Conservation (phyloP, 37 sponge, comb jelly and placozoan species). For the Ephydatia muelleri region DNA sequence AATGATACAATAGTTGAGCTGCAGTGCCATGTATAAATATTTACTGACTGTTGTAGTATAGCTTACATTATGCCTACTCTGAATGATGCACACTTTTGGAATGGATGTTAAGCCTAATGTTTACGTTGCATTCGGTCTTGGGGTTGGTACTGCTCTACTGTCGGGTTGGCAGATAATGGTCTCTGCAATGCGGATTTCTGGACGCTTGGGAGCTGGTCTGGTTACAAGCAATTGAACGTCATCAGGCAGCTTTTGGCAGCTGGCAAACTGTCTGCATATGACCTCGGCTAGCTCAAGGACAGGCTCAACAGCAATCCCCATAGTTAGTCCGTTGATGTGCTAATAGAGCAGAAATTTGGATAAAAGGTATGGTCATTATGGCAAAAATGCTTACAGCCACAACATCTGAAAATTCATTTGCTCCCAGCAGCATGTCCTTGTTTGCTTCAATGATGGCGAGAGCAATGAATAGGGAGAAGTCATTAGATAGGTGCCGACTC, state of each 20-base stretch:
- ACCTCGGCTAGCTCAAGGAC: slow-evolving; percentile 70
- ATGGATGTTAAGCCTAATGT: neutral
- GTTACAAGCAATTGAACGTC: slow-evolving; percentile 37
- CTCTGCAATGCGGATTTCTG: slow-evolving; percentile 1
- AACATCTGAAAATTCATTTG: slow-evolving; percentile 68
- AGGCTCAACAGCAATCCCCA: slow-evolving; percentile 45
- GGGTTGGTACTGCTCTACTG: slow-evolving; percentile 30
- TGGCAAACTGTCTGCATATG: slow-evolving; percentile 65
- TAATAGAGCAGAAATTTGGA: neutral
- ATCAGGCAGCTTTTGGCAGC: slow-evolving; percentile 29
- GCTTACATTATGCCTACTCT: too few relatives aligned
- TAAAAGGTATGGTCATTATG: neutral
- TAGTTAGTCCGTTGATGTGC: slow-evolving; percentile 81
- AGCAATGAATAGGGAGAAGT: slow-evolving; percentile 88
- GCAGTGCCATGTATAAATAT: too few relatives aligned
- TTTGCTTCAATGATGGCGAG: slow-evolving; percentile 82
- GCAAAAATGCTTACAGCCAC: slow-evolving; percentile 49
- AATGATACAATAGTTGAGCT: too few relatives aligned
- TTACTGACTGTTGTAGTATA: too few relatives aligned
- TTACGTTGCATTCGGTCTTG: neutral
- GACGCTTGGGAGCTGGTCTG: slow-evolving; percentile 20
- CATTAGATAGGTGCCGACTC: slow-evolving; percentile 69
- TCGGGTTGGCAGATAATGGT: slow-evolving; percentile 44
- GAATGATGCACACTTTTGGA: neutral
- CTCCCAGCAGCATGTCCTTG: slow-evolving; percentile 43